These are phyloP conservation scores for Nebria brevicollis DNA, from an alignment of 2,888 invertebrate genomes.

Conservation along the genomic window DNA sequence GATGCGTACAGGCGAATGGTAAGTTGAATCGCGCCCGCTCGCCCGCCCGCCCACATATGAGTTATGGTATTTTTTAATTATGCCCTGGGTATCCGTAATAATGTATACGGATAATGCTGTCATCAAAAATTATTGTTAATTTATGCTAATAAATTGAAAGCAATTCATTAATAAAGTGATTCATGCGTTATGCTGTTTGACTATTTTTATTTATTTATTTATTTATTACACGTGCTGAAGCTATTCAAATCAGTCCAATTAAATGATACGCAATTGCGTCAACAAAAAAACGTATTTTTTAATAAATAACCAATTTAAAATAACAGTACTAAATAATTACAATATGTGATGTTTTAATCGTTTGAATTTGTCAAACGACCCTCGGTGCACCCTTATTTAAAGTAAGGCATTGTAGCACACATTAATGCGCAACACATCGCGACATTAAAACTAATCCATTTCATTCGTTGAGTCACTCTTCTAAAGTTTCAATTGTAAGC, in stretches of 20 bases:
- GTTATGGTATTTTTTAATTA: too few relatives aligned
- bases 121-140: constrained; percentile 42
- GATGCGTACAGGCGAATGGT: too few relatives aligned
- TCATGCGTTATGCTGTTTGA: constrained; percentile 25
- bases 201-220: too few relatives aligned
- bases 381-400: not conserved
- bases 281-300: too few relatives aligned
- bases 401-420: not conserved
- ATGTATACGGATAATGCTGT: constrained; percentile 28
- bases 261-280: too few relatives aligned
- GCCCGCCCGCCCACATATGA: too few relatives aligned
- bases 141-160: constrained; percentile 42
- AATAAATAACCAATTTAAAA: not conserved
- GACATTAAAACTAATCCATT: not conserved
- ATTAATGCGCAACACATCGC: not conserved
- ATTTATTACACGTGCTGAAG: too few relatives aligned
- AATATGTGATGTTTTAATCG: not conserved
- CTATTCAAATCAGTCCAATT: too few relatives aligned
- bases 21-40: too few relatives aligned
- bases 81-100: too few relatives aligned
- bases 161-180: constrained; percentile 38
- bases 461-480: too few relatives aligned
- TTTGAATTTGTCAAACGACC: not conserved
- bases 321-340: not conserved
- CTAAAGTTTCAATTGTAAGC: not conserved